These are phyloP conservation scores for Metopia argyrocephala DNA, from an alignment of 2,888 invertebrate genomes.

Conservation along the genomic window DNA sequence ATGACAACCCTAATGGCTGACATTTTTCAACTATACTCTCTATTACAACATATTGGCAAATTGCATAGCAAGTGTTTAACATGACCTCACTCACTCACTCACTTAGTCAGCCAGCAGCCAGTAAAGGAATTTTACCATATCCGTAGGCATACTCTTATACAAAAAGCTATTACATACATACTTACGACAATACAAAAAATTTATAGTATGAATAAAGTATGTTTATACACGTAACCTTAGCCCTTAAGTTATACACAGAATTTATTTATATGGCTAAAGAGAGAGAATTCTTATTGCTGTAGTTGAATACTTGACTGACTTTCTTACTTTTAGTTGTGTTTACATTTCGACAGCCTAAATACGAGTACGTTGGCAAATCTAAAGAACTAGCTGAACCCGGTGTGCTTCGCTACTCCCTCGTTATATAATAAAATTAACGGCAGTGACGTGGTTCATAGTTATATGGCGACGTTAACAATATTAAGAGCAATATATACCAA, in stretches of 20 bases:
- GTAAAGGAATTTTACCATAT: slow-evolving; percentile 15
- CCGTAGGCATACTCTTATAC: not conserved
- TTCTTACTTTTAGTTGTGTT: slow-evolving; percentile 3
- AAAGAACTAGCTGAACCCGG: too few species aligned
- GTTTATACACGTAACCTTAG: slow-evolving; percentile 36
- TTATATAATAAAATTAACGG: too few species aligned
- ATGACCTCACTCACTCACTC: slow-evolving; percentile 41
- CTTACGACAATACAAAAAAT: too few species aligned
- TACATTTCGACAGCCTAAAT: slow-evolving; percentile 34
- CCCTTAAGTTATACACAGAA: not conserved
- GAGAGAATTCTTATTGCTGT: not conserved
- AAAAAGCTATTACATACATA: not conserved
- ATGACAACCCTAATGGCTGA: too few species aligned
- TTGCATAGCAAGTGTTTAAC: slow-evolving; percentile 44
- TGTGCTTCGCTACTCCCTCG: too few species aligned
- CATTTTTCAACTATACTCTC: too few species aligned
- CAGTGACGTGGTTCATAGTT: too few species aligned
- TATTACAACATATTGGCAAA: slow-evolving; percentile 8
- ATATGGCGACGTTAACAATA: too few species aligned
- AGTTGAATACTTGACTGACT: slow-evolving; percentile 24
- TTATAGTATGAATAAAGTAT: too few species aligned
- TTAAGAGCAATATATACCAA: too few species aligned
- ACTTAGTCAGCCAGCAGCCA: too few species aligned
- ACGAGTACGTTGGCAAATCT: slow-evolving; percentile 50
- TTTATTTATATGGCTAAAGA: slow-evolving; percentile 22